phyloP scores from a whole-genome alignment of 2,797 vertebrate species.

The Sebastes baramenuke region DNA sequence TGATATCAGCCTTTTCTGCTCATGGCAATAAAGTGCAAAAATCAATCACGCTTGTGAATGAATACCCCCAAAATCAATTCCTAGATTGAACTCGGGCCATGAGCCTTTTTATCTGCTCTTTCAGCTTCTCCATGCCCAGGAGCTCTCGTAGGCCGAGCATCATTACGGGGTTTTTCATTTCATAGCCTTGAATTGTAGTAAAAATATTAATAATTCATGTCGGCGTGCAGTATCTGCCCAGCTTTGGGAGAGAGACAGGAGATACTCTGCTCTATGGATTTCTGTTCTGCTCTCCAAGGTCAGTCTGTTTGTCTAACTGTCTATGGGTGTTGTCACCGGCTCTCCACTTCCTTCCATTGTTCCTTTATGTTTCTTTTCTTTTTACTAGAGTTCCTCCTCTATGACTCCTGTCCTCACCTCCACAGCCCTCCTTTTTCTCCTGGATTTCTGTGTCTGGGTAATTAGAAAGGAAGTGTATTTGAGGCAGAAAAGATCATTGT shows the following conservation, averaged over 20 bases:
- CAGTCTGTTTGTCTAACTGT: conserved; percentile 24
- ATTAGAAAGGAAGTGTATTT: neutral
- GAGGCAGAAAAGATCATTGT: neutral
- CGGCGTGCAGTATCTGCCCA: neutral
- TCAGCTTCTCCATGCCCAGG: neutral
- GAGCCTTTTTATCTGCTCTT: neutral
- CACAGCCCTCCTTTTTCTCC: neutral
- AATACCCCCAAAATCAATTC: neutral
- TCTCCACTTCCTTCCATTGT: conserved; percentile 67
- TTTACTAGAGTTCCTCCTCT: conserved; percentile 27
- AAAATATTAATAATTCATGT: conserved; percentile 54
- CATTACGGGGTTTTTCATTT: conserved; percentile 31
- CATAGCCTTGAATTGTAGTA: conserved; percentile 22
- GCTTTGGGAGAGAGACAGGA: conserved; percentile 3
- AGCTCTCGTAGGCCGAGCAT: neutral
- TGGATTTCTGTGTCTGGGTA: neutral
- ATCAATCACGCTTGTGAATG: conserved; percentile 5
- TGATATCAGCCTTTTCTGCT: neutral
- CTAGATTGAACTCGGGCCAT: neutral
- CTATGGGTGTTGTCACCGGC: conserved; percentile 63
- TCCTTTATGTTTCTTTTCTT: conserved; percentile 36
- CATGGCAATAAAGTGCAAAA: neutral
- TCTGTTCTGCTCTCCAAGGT: conserved; percentile 20
- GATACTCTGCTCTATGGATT: conserved; percentile 37
- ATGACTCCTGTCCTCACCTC: conserved; percentile 1